These are phyloP conservation scores for Poeciliopsis prolifica DNA, from an alignment of 2,113 vertebrate genomes.

Conservation along the genomic window DNA sequence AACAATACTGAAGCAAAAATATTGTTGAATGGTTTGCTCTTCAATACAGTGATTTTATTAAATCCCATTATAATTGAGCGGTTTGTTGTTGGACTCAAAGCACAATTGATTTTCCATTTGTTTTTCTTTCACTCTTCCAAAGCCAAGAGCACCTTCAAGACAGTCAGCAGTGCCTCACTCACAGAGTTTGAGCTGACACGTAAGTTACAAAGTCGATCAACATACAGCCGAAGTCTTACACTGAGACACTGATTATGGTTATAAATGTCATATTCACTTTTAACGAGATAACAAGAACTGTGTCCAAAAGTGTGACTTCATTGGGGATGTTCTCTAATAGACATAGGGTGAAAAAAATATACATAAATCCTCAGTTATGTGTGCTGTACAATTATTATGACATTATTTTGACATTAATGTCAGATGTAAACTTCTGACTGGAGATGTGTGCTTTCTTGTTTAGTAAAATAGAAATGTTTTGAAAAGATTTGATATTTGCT, in stretches of 20 bases:
- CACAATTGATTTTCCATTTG: conserved; percentile 57
- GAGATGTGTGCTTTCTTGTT: not conserved
- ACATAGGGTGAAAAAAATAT: not conserved
- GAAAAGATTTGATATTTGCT: conserved; percentile 35
- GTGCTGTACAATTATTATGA: too few relatives aligned
- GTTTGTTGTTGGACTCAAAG: conserved; percentile 34
- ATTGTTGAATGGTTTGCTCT: conserved; percentile 6
- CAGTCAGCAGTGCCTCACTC: conserved; percentile 89
- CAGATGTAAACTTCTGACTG: not conserved
- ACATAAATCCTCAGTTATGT: not conserved
- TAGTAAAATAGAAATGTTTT: not conserved
- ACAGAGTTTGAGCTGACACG: conserved; percentile 94
- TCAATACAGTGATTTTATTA: conserved; percentile 20
- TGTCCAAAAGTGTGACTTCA: not conserved
- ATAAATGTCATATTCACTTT: not conserved
- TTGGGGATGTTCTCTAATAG: not conserved
- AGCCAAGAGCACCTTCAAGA: conserved; percentile 97
- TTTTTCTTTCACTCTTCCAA: conserved; percentile 75
- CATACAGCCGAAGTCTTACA: not conserved
- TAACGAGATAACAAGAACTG: not conserved
- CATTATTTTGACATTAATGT: too few relatives aligned
- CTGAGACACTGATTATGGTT: not conserved
- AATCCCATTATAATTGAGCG: conserved; percentile 27
- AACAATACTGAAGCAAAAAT: not conserved
- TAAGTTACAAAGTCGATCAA: conserved; percentile 77